Conservation (phyloP, 2,797 vertebrate species). For the Sebastes matsubarae region DNA sequence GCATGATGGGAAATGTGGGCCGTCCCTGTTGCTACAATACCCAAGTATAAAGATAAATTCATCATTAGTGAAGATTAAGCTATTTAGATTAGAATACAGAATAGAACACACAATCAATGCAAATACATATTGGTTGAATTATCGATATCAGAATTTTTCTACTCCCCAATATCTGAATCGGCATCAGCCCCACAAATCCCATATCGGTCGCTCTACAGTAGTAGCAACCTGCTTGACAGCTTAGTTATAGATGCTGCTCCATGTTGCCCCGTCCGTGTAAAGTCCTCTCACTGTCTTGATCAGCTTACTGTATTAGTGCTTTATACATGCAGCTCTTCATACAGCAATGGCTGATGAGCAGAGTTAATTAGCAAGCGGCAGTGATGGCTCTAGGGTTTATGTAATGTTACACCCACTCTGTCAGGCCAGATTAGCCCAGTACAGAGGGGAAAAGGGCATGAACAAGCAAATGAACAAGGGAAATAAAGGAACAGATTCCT, state of each 20-base stretch:
- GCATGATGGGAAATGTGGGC: too few relatives aligned
- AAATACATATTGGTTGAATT: too few relatives aligned
- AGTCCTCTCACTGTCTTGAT: constrained; percentile 4
- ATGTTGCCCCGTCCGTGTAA: background rate
- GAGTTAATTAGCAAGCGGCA: constrained; percentile 68
- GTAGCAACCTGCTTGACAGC: background rate
- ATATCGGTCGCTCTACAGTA: too few relatives aligned
- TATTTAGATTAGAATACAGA: too few relatives aligned
- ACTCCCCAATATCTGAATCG: too few relatives aligned
- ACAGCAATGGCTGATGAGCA: constrained; percentile 52
- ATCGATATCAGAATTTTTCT: too few relatives aligned
- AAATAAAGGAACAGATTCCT: constrained; percentile 58
- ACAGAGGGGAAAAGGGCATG: constrained; percentile 63
- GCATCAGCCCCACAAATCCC: too few relatives aligned
- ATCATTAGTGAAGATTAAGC: too few relatives aligned
- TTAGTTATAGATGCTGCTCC: background rate
- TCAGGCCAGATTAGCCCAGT: constrained; percentile 69
- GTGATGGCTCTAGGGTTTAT: constrained; percentile 66
- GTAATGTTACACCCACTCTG: constrained; percentile 72
- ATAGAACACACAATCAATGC: too few relatives aligned
- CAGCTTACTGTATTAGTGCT: constrained; percentile 17
- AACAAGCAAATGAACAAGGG: constrained; percentile 59
- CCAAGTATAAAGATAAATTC: too few relatives aligned
- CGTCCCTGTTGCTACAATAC: too few relatives aligned
- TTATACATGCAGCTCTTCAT: constrained; percentile 38